Conservation (phyloP, 2,888 invertebrate genomes). For the Lamproptera curius region DNA sequence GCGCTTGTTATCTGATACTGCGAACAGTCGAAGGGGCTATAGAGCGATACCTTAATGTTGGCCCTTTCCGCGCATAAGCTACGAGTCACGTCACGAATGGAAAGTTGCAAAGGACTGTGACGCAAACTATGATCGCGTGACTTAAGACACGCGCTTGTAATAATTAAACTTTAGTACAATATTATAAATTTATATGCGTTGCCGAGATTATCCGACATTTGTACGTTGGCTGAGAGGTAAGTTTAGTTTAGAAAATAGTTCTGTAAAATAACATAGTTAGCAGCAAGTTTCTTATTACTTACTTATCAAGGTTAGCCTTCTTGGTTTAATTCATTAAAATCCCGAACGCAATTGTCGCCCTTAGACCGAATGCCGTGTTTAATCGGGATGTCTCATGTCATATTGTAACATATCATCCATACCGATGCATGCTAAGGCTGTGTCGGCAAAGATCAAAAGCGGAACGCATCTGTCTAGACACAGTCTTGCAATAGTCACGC, state of each 20-base stretch:
- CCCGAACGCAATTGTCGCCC: neutral
- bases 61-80: conserved; percentile 18
- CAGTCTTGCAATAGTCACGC: conserved; percentile 27
- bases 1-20: neutral
- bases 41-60: conserved; percentile 11
- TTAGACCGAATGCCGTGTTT: neutral
- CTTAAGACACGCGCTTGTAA: conserved; percentile 17
- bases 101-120: conserved; percentile 22
- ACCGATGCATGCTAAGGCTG: too few relatives aligned
- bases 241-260: neutral
- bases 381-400: neutral
- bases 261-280: neutral
- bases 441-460: conserved; percentile 16
- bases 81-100: conserved; percentile 21
- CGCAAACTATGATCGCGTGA: conserved; percentile 19
- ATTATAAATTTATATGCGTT: too few relatives aligned
- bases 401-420: conserved; percentile 4
- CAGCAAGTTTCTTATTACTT: neutral
- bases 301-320: neutral
- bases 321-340: neutral
- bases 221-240: neutral
- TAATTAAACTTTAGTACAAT: too few relatives aligned
- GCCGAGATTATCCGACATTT: too few relatives aligned
- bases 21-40: conserved; percentile 1
- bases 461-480: conserved; percentile 15